Base-by-base conservation (phyloP, 2,888 invertebrate species). In the Phrixothrix hirtus region DNA sequence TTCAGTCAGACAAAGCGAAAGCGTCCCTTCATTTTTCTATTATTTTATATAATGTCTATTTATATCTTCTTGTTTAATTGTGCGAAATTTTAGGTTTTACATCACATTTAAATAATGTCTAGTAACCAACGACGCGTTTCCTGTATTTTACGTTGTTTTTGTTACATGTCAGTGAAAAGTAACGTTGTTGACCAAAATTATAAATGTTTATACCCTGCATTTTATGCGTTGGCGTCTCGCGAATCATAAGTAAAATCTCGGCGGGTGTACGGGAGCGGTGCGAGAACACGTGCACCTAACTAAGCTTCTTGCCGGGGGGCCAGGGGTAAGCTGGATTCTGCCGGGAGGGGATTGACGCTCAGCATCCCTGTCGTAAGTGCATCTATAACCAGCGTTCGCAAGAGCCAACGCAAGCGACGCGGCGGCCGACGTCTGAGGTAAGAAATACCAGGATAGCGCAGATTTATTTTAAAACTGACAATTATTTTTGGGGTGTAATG, bases 351-450 rank as follows among this genome's bases (percentile, higher is more conserved):
- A 66, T 59, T 61, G 64, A 59, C 63, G 62, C 59, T 61, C 61
- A 62, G 57, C 64, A 65, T 64, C 65, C 65, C 61, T 62, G 56
- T 59, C 54, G 59, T 60, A 62, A 64, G 61, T 64, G 61, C 62
- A 61, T 58, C 62, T 63, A 63, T 59, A 63, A 59, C 60, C 60
- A 58, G 55, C 61, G 58, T 61, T 57, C 50, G 58, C 58, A 55
- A 57, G 57, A 60, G 57, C 59, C 57, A 56, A 53, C 59, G 57
- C 51, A 58, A 58, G 58, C 55, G 55, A 56, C 54, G 59, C 56
- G 54, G 54, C 56, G 50, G 56, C 51, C 55, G 50, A 59, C 58
- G 60, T 57, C 59, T 49, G 60, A 63, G 63, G 63, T 64, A 64
- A 65, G 62, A 59, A 57, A 58, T 56, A 50, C 57, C 54, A 56